Conservation (phyloP, 2,113 vertebrate species). For the Cynopterus brachyotis region DNA sequence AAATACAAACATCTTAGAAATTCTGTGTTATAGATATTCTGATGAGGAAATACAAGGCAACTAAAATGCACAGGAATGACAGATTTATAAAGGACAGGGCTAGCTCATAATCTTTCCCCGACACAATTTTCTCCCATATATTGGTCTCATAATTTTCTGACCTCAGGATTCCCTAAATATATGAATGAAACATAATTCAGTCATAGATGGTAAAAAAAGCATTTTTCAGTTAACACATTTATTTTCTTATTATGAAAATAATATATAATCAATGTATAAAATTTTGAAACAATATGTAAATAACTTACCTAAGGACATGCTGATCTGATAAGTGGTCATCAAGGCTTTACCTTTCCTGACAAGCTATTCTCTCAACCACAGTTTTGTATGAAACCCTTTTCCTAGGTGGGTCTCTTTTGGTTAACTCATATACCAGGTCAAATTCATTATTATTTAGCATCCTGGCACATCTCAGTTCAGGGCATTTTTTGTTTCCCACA, state of each 20-base stretch:
- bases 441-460: slow-evolving; percentile 38
- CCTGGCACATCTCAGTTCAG: slow-evolving; percentile 29
- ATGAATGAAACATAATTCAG: neutral
- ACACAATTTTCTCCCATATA: neutral
- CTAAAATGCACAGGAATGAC: neutral
- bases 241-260: slow-evolving; percentile 22
- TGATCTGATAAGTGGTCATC: neutral
- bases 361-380: neutral
- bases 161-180: neutral
- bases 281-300: slow-evolving; percentile 18
- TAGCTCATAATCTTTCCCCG: neutral
- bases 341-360: neutral
- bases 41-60: slow-evolving; percentile 4
- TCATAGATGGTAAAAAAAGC: neutral
- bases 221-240: neutral
- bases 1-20: neutral
- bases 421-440: neutral
- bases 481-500: slow-evolving; percentile 19
- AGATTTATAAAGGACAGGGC: neutral
- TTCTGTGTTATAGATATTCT: neutral
- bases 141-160: slow-evolving; percentile 46
- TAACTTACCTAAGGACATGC: neutral
- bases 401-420: neutral
- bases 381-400: neutral
- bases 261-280: neutral